Evolutionary conservation across 1,140 invertebrate genomes (phyloP).

Genomic region (Lepidotrigona ventralis): DNA sequence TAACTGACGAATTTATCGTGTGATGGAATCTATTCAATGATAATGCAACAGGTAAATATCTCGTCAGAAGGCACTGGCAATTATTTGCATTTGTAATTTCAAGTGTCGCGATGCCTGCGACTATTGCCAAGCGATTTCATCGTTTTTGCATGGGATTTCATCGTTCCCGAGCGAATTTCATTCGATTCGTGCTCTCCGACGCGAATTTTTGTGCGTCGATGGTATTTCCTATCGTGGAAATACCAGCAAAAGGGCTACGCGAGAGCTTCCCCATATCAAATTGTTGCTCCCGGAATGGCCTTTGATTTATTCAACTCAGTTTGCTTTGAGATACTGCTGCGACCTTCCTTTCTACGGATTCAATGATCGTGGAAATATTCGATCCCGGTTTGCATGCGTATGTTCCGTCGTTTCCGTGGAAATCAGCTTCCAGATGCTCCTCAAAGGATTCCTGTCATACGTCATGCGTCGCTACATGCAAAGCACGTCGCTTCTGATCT

Average conservation of each 20-base stretch:
- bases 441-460: background rate
- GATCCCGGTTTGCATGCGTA: background rate
- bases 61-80: too few relatives aligned
- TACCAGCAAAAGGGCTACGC: too few relatives aligned
- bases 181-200: background rate
- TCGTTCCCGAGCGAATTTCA: background rate
- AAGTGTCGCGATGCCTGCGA: too few relatives aligned
- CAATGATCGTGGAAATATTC: background rate
- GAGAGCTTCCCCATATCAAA: constrained; percentile 32
- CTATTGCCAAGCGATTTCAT: too few relatives aligned
- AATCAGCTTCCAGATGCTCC: background rate
- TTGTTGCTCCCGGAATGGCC: constrained; percentile 32
- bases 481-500: background rate
- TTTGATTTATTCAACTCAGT: constrained; percentile 33
- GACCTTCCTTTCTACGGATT: background rate
- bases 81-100: too few relatives aligned
- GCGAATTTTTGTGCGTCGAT: background rate
- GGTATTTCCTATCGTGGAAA: background rate
- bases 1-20: too few relatives aligned
- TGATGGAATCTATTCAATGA: too few relatives aligned
- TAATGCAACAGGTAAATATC: too few relatives aligned
- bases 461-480: background rate
- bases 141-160: background rate
- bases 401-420: background rate
- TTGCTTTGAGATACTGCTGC: constrained; percentile 12